Conservation (phyloP, 2,888 invertebrate species). For the Epirrhoe tristata region DNA sequence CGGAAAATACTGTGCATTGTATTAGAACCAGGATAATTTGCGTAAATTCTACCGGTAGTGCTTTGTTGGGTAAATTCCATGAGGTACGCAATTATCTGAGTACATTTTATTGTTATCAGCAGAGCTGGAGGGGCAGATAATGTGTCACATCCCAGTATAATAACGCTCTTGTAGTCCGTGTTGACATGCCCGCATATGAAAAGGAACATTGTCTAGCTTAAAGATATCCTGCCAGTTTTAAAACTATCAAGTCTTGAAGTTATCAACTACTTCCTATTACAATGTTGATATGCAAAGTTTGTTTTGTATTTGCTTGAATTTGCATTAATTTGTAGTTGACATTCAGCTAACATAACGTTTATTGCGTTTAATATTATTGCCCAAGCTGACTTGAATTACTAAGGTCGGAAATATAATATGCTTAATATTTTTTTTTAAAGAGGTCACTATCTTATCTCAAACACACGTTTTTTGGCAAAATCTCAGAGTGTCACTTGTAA, state of each 20-base stretch:
- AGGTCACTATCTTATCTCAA: not conserved
- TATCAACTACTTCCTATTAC: slow-evolving; percentile 5
- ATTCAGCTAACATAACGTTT: slow-evolving; percentile 9
- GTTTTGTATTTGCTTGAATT: slow-evolving; percentile 21
- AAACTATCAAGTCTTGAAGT: slow-evolving; percentile 3
- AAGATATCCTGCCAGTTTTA: slow-evolving; percentile 16
- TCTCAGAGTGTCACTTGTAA: not conserved
- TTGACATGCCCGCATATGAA: slow-evolving; percentile 43
- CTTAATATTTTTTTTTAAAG: not conserved
- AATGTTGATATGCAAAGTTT: slow-evolving; percentile 5
- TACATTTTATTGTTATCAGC: slow-evolving; percentile 52
- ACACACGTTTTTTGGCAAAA: not conserved
- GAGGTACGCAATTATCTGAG: slow-evolving; percentile 35
- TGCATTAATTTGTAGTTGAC: slow-evolving; percentile 21
- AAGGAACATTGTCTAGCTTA: slow-evolving; percentile 33
- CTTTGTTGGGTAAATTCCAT: slow-evolving; percentile 51
- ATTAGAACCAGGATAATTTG: slow-evolving; percentile 46
- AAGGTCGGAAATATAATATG: not conserved
- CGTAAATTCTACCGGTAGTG: slow-evolving; percentile 42
- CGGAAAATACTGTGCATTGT: slow-evolving; percentile 54
- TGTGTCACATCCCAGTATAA: slow-evolving; percentile 58
- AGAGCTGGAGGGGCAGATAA: slow-evolving; percentile 54
- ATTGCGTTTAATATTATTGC: slow-evolving; percentile 1
- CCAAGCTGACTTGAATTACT: not conserved
- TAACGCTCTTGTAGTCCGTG: slow-evolving; percentile 55